These are phyloP conservation scores for Hesperia comma DNA, from an alignment of 2,888 invertebrate species.

Conservation along the genomic window DNA sequence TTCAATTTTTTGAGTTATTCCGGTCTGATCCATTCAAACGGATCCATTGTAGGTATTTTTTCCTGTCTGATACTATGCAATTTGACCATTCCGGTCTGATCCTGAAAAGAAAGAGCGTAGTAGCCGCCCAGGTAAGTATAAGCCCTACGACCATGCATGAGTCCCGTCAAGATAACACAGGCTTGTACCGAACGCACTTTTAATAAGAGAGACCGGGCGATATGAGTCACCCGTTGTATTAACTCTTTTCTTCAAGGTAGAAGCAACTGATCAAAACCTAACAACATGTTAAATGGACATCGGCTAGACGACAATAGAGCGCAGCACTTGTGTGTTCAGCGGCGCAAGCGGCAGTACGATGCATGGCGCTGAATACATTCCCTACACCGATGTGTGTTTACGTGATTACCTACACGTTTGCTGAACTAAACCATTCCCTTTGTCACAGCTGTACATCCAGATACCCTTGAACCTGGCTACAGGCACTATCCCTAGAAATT, in stretches of 20 bases:
- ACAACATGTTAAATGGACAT: slow-evolving; percentile 13
- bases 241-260: neutral
- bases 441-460: slow-evolving; percentile 47
- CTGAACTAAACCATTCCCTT: slow-evolving; percentile 76
- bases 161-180: too few relatives aligned
- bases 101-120: too few relatives aligned
- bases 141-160: too few relatives aligned
- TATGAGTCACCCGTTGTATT: neutral
- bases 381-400: slow-evolving; percentile 60
- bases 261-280: slow-evolving; percentile 1
- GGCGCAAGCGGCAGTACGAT: slow-evolving; percentile 64
- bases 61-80: too few relatives aligned
- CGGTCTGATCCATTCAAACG: too few relatives aligned
- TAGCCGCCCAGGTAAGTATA: too few relatives aligned
- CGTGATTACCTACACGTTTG: slow-evolving; percentile 65
- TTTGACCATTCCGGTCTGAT: too few relatives aligned
- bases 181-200: too few relatives aligned
- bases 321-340: slow-evolving; percentile 33
- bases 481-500: neutral
- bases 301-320: neutral
- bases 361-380: slow-evolving; percentile 65
- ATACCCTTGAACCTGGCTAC: neutral
- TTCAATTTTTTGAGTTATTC: too few relatives aligned
- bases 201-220: too few relatives aligned
- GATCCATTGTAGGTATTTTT: too few relatives aligned